These are phyloP conservation scores for Podarcis muralis DNA, from an alignment of 2,113 vertebrate genomes.

Conservation along the genomic window DNA sequence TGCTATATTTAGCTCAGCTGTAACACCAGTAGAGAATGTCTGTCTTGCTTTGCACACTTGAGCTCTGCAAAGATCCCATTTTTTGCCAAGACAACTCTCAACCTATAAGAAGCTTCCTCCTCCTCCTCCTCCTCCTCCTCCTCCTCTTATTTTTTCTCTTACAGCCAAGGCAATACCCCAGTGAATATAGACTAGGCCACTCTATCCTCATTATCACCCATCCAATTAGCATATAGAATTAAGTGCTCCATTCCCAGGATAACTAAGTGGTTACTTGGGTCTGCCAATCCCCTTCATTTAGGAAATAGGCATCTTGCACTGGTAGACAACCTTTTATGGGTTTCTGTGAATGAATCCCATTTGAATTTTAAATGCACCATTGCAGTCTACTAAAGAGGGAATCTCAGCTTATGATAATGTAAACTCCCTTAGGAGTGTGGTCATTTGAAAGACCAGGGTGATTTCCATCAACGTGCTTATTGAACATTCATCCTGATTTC, in stretches of 20 bases:
- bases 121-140: no score
- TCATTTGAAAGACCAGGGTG: background rate
- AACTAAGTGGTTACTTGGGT: background rate
- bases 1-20: slow-evolving; percentile 46
- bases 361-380: background rate
- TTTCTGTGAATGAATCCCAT: background rate
- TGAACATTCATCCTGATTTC: no score
- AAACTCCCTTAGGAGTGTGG: background rate
- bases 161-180: slow-evolving; percentile 6
- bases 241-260: background rate
- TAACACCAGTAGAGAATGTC: slow-evolving; percentile 35
- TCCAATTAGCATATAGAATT: background rate
- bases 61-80: slow-evolving; percentile 8
- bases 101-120: slow-evolving; percentile 11
- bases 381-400: background rate
- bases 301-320: background rate
- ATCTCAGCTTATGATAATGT: background rate
- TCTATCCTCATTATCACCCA: background rate
- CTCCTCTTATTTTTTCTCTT: slow-evolving; percentile 3
- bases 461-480: no score
- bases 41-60: slow-evolving; percentile 40
- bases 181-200: slow-evolving; percentile 1
- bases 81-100: slow-evolving; percentile 51
- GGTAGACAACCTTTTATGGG: background rate
- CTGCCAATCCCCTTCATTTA: background rate